These are phyloP conservation scores for Agelas oroides DNA, from an alignment of 37 sponge, comb jelly and placozoan species.

Conservation along the genomic window DNA sequence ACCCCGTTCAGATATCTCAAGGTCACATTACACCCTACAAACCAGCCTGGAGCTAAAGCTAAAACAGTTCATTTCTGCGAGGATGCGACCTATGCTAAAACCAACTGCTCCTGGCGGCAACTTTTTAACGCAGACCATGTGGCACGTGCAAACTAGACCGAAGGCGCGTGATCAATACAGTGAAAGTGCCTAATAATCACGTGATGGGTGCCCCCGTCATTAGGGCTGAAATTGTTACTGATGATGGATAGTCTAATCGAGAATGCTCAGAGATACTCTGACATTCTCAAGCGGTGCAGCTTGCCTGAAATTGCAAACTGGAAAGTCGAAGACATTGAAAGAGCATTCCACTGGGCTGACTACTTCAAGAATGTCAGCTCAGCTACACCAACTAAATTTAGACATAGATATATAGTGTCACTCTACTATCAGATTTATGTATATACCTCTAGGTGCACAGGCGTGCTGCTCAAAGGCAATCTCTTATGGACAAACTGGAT, in stretches of 20 bases:
- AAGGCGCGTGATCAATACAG: too few relatives aligned
- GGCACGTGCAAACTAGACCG: too few relatives aligned
- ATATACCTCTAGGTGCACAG: conserved; percentile 41
- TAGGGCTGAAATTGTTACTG: too few relatives aligned
- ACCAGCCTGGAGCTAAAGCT: too few relatives aligned
- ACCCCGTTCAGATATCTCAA: too few relatives aligned
- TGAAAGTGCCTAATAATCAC: too few relatives aligned
- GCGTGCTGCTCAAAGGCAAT: conserved; percentile 20
- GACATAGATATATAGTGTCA: neutral
- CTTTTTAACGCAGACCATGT: too few relatives aligned
- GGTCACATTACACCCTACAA: too few relatives aligned
- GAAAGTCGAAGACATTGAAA: conserved; percentile 59
- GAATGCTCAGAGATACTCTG: conserved; percentile 28
- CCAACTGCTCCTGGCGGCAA: too few relatives aligned
- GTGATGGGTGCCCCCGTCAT: too few relatives aligned
- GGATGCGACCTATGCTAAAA: too few relatives aligned
- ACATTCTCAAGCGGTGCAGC: conserved; percentile 44
- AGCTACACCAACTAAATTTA: neutral
- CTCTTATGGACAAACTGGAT: conserved; percentile 47
- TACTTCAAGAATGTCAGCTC: conserved; percentile 58
- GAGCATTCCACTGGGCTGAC: conserved; percentile 63
- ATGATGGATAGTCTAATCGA: conserved; percentile 44
- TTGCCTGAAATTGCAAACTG: conserved; percentile 56
- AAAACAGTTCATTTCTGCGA: too few relatives aligned
- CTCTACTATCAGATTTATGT: neutral